Evolutionary conservation across 2,113 vertebrate species (phyloP).

Genomic region (Alexandromys fortis): DNA sequence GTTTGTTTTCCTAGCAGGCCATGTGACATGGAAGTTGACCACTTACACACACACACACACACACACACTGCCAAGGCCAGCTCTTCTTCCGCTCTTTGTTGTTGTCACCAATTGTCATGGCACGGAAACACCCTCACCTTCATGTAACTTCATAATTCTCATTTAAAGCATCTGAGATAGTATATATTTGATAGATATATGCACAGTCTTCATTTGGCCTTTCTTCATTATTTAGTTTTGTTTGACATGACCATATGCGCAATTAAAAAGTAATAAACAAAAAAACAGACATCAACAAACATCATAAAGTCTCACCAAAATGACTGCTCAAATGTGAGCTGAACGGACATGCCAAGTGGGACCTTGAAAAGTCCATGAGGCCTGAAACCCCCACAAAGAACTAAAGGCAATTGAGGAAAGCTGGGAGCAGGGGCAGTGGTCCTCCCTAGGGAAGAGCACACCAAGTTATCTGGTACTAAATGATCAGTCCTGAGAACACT

Average conservation of each 20-base stretch:
- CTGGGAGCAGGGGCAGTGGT: neutral
- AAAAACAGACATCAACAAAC: too few relatives aligned
- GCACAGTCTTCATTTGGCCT: neutral
- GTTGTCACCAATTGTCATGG: neutral
- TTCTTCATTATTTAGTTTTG: constrained; percentile 37
- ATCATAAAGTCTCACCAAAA: neutral
- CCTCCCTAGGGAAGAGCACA: neutral
- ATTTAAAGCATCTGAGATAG: neutral
- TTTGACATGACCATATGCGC: neutral
- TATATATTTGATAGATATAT: neutral
- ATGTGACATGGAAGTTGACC: neutral
- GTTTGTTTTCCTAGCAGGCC: neutral
- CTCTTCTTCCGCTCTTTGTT: neutral
- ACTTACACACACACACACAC: neutral
- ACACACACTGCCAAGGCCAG: neutral
- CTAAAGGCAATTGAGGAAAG: neutral
- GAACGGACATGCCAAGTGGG: neutral
- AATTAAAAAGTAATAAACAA: neutral
- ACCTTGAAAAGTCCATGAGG: neutral
- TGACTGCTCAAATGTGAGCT: neutral
- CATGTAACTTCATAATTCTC: neutral
- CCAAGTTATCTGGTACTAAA: neutral
- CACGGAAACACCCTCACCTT: neutral
- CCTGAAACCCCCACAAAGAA: neutral
- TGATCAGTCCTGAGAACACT: neutral